Evolutionary conservation across 2,888 invertebrate genomes (phyloP).

Genomic region (Drosophila nr. medialis): DNA sequence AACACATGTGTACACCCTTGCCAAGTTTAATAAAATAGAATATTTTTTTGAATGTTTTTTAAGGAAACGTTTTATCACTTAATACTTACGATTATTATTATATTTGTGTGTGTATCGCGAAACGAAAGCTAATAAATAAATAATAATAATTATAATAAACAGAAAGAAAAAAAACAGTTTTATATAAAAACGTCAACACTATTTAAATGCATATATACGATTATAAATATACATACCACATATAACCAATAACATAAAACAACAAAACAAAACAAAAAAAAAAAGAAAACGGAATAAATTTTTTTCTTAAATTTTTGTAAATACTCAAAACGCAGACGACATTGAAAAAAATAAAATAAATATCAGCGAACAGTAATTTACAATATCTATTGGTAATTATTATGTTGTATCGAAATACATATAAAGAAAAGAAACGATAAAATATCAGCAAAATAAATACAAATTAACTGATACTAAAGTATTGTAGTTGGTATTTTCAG

Average conservation of each 20-base stretch:
- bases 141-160: conserved; percentile 10
- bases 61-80: conserved; percentile 42
- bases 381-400: conserved; percentile 65
- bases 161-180: conserved; percentile 20
- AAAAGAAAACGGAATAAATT: conserved; percentile 41
- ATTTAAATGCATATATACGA: conserved; percentile 44
- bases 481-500: conserved; percentile 73
- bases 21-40: conserved; percentile 47
- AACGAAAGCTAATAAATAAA: conserved; percentile 45
- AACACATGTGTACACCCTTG: conserved; percentile 32
- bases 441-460: conserved; percentile 25
- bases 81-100: conserved; percentile 44
- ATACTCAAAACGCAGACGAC: conserved; percentile 69
- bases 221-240: conserved; percentile 33
- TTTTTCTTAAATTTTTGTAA: conserved; percentile 78
- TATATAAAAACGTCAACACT: conserved; percentile 41
- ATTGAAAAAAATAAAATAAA: conserved; percentile 14
- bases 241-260: conserved; percentile 44
- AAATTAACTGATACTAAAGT: conserved; percentile 76
- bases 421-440: conserved; percentile 24
- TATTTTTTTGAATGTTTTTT: conserved; percentile 41
- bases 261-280: conserved; percentile 7
- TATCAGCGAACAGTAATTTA: conserved; percentile 34
- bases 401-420: conserved; percentile 56
- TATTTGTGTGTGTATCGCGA: conserved; percentile 61